phyloP scores from a whole-genome alignment of 1,140 invertebrate genomes.

The Dryas iulia region DNA sequence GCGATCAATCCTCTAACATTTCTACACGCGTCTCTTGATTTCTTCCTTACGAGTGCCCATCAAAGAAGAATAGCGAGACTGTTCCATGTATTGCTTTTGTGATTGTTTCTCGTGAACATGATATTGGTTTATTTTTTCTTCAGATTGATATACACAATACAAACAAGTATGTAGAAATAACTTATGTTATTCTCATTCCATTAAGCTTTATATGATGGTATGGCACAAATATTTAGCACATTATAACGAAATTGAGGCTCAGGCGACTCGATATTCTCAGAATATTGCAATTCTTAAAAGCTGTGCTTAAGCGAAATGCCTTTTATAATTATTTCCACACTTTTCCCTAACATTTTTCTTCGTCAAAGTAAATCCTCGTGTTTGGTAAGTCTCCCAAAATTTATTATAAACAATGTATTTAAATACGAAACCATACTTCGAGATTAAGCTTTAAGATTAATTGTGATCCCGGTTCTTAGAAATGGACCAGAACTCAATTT shows the following conservation, averaged over 20 bases:
- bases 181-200: neutral
- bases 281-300: too few species aligned
- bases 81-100: slow-evolving; percentile 23
- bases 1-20: slow-evolving; percentile 43
- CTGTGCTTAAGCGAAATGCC: neutral
- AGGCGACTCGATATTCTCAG: too few species aligned
- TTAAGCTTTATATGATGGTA: neutral
- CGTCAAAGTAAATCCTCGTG: neutral
- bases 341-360: neutral
- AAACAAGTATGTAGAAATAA: neutral
- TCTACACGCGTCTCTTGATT: slow-evolving; percentile 37
- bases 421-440: slow-evolving; percentile 21
- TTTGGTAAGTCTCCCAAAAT: neutral
- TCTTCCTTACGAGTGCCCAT: slow-evolving; percentile 40
- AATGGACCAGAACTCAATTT: slow-evolving; percentile 59
- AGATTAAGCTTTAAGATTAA: slow-evolving; percentile 54
- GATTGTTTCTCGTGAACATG: slow-evolving; percentile 28
- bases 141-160: neutral
- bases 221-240: too few species aligned
- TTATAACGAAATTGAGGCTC: too few species aligned
- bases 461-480: slow-evolving; percentile 56
- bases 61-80: slow-evolving; percentile 30
- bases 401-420: slow-evolving; percentile 15
- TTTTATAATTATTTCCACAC: neutral
- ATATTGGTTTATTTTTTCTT: slow-evolving; percentile 17